These are phyloP conservation scores for Corythoichthys haematopterus DNA, from an alignment of 2,113 vertebrate genomes.

Conservation along the genomic window DNA sequence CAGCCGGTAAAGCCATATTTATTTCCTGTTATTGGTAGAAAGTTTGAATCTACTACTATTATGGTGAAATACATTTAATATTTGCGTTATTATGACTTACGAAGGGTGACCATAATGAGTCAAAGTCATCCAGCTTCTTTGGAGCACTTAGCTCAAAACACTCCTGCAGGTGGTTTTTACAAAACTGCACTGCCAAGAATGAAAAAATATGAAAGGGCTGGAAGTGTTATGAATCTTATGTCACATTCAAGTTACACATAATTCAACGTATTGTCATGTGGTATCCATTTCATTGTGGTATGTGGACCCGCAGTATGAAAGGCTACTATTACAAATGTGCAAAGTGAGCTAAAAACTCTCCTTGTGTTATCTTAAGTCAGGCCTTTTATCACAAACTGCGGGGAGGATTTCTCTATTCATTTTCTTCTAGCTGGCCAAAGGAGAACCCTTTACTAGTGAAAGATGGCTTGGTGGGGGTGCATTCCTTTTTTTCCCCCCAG, in stretches of 20 bases:
- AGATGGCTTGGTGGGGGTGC: constrained; percentile 60
- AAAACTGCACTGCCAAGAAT: constrained; percentile 11
- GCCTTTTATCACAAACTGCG: constrained; percentile 83
- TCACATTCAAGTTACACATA: background rate
- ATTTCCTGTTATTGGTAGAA: constrained; percentile 51
- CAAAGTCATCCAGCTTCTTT: constrained; percentile 21
- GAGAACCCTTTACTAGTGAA: constrained; percentile 45
- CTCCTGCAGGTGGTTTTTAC: constrained; percentile 74
- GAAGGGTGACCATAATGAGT: constrained; percentile 15
- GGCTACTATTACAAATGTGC: constrained; percentile 82
- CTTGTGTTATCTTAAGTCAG: constrained; percentile 80
- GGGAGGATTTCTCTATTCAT: constrained; percentile 79
- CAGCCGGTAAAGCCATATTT: constrained; percentile 45
- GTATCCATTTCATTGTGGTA: constrained; percentile 62
- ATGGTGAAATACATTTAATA: constrained; percentile 18
- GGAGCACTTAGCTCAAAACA: constrained; percentile 53
- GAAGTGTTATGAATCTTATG: constrained; percentile 20
- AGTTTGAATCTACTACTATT: constrained; percentile 41
- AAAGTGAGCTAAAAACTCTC: constrained; percentile 77
- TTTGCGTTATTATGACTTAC: background rate
- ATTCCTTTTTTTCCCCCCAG: constrained; percentile 35
- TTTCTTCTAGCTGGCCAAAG: constrained; percentile 46
- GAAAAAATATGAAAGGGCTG: constrained; percentile 1
- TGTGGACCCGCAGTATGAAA: constrained; percentile 64
- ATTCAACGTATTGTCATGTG: constrained; percentile 60